Base-by-base conservation (phyloP, 2,113 vertebrate species). In the Sebastes fasciatus region DNA sequence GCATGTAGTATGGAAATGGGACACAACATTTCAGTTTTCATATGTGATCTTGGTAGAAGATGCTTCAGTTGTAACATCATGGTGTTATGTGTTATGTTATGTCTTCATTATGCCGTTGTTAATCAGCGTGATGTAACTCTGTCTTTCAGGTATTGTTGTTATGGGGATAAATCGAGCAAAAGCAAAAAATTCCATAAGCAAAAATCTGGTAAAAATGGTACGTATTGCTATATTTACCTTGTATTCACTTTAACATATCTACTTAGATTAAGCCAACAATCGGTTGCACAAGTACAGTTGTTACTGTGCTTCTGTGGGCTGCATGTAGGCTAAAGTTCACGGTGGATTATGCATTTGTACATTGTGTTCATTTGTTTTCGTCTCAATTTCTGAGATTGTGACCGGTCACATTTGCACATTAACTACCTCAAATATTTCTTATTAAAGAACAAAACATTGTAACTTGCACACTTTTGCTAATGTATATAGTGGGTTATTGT, bases 131-230 rank as follows among this genome's bases (percentile, higher is more conserved):
- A 17, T 76, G 43, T 21, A 43, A 14, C 4, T 19, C 85, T 90
- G 75, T 91, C 67, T 91, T 94, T 84, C 88, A 99, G 98, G 98
- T 65, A 98, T 99, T 89, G 98, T 99, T 82, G 97, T 99, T 43
- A 95, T 99, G 91, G 98, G 97, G 91, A 96, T 99, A 89, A 98
- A 99, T 93, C 96, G 98, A 92, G 95, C 97, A 67, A 96, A 97
- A 94, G 96, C 97, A 84, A 99, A 98, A 96, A 99, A 99, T 94
- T 96, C 98, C 51, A 97, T 99, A 79, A 99, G 96, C 95, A 99
- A 96, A 95, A 98, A 96, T 87, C 94, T 99, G 85, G 92, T 99
- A 48, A 97, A 98, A 88, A 95, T 96, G 97, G 98, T 99, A 94
- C 92, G 97, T 97, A 74, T 72, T 8, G 2, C 9, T 69, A 0